Conservation (phyloP, 2,113 vertebrate species). For the Nothocercus nigrocapillus region DNA sequence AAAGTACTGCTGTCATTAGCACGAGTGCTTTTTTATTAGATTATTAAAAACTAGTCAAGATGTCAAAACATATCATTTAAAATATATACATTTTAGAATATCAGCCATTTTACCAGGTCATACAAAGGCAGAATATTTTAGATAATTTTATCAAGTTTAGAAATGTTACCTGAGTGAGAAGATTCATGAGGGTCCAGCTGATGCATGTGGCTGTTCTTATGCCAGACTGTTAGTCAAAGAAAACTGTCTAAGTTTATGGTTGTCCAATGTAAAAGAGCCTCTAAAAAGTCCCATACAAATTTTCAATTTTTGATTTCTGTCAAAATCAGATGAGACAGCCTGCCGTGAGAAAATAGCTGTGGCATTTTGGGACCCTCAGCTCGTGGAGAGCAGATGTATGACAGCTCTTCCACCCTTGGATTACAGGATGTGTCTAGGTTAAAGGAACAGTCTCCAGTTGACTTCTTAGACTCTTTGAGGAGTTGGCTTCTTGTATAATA, state of each 20-base stretch:
- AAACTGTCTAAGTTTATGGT: not conserved
- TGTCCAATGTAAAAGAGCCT: not conserved
- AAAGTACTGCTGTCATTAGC: not conserved
- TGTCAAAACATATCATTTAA: not conserved
- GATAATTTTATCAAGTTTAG: not conserved
- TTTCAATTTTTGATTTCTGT: not conserved
- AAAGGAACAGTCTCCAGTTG: not conserved
- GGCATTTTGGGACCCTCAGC: not conserved
- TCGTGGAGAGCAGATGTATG: not conserved
- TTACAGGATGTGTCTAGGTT: not conserved
- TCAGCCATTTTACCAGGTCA: slow-evolving; percentile 7
- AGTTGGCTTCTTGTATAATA: not conserved
- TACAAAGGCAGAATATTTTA: not conserved
- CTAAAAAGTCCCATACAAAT: not conserved
- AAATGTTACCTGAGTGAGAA: not conserved
- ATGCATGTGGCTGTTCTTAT: not conserved
- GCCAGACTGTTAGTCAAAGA: not conserved
- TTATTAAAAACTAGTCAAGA: slow-evolving; percentile 22
- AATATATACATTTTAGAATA: slow-evolving; percentile 9
- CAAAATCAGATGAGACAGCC: not conserved
- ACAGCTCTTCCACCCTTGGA: not conserved
- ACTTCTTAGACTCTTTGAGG: not conserved
- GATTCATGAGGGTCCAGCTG: not conserved
- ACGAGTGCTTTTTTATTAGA: not conserved
- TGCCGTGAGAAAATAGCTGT: not conserved